These are phyloP conservation scores for Apotomis capreana DNA, from an alignment of 2,888 invertebrate genomes.

Conservation along the genomic window DNA sequence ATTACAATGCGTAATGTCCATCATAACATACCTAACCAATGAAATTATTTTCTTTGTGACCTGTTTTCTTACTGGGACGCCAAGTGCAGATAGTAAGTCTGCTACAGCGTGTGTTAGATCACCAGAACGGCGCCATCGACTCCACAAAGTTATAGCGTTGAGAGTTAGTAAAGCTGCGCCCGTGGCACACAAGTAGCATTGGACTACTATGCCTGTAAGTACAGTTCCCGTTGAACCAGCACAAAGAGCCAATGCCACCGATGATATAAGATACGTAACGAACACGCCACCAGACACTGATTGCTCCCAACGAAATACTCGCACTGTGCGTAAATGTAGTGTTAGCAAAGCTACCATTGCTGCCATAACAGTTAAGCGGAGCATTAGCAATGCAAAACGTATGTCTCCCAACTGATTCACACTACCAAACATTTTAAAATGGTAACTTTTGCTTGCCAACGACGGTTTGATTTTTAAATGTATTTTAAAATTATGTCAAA, in stretches of 20 bases:
- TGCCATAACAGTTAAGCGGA: slow-evolving; percentile 24
- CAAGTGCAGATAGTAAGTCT: slow-evolving; percentile 38
- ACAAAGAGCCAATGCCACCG: slow-evolving; percentile 26
- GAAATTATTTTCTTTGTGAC: slow-evolving; percentile 10
- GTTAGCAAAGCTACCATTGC: slow-evolving; percentile 25
- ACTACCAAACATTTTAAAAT: slow-evolving; percentile 6
- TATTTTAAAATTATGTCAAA: no score
- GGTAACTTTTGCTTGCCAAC: no score
- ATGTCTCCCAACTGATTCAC: neutral
- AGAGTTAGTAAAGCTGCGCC: slow-evolving; percentile 28
- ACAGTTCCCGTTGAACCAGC: slow-evolving; percentile 14
- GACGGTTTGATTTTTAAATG: no score
- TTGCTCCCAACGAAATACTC: slow-evolving; percentile 40
- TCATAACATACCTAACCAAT: neutral
- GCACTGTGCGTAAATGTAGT: slow-evolving; percentile 33
- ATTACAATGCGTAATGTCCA: no score
- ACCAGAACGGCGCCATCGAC: slow-evolving; percentile 30
- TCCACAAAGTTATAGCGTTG: slow-evolving; percentile 34
- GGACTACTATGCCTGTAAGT: slow-evolving; percentile 19
- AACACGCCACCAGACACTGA: slow-evolving; percentile 36
- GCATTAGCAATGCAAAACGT: slow-evolving; percentile 20
- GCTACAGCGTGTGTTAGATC: slow-evolving; percentile 39
- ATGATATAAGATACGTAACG: slow-evolving; percentile 22
- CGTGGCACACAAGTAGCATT: slow-evolving; percentile 32
- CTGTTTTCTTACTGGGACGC: slow-evolving; percentile 36